These are phyloP conservation scores for Ferrisia virgata DNA, from an alignment of 2,888 invertebrate species.

Conservation along the genomic window DNA sequence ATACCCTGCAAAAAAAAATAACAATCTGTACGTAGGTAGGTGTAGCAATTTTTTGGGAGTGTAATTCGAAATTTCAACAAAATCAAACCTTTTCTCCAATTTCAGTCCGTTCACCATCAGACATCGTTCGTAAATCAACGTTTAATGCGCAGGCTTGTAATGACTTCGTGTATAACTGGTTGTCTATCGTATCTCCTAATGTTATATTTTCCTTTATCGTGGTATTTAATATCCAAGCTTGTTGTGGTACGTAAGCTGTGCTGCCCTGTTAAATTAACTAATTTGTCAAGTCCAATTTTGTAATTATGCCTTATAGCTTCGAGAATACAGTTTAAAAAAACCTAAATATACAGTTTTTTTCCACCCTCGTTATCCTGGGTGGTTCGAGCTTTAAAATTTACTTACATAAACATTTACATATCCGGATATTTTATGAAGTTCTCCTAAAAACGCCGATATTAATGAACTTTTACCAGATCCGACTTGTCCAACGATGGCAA, in stretches of 20 bases:
- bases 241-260: slow-evolving; percentile 85
- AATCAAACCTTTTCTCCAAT: slow-evolving; percentile 80
- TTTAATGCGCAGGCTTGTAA: slow-evolving; percentile 87
- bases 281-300: too few species aligned
- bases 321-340: too few species aligned
- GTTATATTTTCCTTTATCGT: slow-evolving; percentile 88
- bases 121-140: slow-evolving; percentile 87
- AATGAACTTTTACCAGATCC: slow-evolving; percentile 88
- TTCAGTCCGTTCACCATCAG: slow-evolving; percentile 93
- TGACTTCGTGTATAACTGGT: slow-evolving; percentile 70
- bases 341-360: too few species aligned
- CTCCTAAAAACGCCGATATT: slow-evolving; percentile 79
- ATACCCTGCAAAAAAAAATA: slow-evolving; percentile 60
- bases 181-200: slow-evolving; percentile 75
- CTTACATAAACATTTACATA: slow-evolving; percentile 67
- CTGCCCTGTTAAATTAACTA: slow-evolving; percentile 54
- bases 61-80: too few species aligned
- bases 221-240: slow-evolving; percentile 97
- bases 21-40: neutral
- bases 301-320: too few species aligned
- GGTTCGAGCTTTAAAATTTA: too few species aligned
- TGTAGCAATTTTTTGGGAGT: neutral
- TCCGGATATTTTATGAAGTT: slow-evolving; percentile 83
- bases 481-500: slow-evolving; percentile 83
- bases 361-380: too few species aligned